These are phyloP conservation scores for Metopolophium dirhodum DNA, from an alignment of 1,140 invertebrate genomes.

Conservation along the genomic window DNA sequence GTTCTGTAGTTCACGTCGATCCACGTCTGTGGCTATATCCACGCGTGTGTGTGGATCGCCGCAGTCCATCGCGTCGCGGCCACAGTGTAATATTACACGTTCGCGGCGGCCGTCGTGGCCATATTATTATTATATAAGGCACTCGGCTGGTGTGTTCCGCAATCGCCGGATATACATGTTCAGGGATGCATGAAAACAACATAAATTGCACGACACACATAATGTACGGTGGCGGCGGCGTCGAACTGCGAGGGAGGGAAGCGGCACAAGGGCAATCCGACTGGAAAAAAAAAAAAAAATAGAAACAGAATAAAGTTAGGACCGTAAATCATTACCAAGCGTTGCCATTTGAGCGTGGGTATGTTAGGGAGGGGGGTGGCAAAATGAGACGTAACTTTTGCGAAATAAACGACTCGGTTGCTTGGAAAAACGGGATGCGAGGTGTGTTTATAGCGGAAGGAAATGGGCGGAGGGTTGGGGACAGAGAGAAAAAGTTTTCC, in stretches of 20 bases:
- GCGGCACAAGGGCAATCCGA: slow-evolving; percentile 16
- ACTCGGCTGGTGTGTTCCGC: not conserved
- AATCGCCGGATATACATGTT: slow-evolving; percentile 24
- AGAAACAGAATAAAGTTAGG: slow-evolving; percentile 39
- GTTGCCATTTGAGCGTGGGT: not conserved
- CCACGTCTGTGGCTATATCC: not conserved
- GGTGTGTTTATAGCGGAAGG: slow-evolving; percentile 18
- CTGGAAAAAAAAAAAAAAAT: slow-evolving; percentile 30
- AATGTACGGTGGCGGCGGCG: not conserved
- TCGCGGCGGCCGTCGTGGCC: not conserved
- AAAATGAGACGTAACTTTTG: slow-evolving; percentile 40
- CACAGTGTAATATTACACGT: not conserved
- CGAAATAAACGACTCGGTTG: slow-evolving; percentile 34
- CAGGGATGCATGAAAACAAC: slow-evolving; percentile 40
- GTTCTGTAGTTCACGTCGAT: not conserved
- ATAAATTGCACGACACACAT: slow-evolving; percentile 22
- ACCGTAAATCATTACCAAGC: slow-evolving; percentile 46
- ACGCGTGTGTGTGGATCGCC: too few species aligned
- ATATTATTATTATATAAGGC: not conserved
- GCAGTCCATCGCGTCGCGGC: not conserved
- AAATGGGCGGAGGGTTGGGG: not conserved
- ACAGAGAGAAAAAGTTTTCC: slow-evolving; percentile 23
- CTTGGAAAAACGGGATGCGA: slow-evolving; percentile 34
- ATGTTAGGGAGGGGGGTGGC: not conserved
- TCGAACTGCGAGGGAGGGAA: not conserved